phyloP scores from a whole-genome alignment of 92 coral and sea anemone species.

The Phenganax marumi region DNA sequence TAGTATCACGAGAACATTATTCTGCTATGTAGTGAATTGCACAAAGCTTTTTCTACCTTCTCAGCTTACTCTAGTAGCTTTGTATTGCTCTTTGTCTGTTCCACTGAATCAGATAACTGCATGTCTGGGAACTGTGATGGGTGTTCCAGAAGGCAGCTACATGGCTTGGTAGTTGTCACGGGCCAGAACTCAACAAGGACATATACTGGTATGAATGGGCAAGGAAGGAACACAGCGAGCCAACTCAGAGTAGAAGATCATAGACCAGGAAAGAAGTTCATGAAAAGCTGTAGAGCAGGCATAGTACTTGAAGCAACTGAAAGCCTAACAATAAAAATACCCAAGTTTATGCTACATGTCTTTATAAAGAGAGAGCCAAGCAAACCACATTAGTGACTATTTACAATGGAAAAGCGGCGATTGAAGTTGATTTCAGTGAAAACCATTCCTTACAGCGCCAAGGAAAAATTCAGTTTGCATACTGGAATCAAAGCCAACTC shows the following conservation, averaged over 20 bases:
- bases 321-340: conserved; percentile 47
- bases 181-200: conserved; percentile 19
- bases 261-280: conserved; percentile 12
- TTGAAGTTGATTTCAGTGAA: conserved; percentile 42
- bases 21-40: conserved; percentile 41
- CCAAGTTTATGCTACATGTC: conserved; percentile 47
- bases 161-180: conserved; percentile 28
- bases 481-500: conserved; percentile 53
- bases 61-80: conserved; percentile 16
- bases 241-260: conserved; percentile 26
- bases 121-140: conserved; percentile 37
- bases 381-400: conserved; percentile 5
- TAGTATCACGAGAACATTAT: conserved; percentile 46
- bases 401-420: conserved; percentile 22
- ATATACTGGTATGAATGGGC: conserved; percentile 45
- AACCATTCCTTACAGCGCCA: conserved; percentile 18
- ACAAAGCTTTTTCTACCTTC: conserved; percentile 25
- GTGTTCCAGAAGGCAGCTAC: conserved; percentile 33
- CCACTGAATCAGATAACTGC: conserved; percentile 27
- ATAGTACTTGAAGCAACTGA: conserved; percentile 56
- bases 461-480: conserved; percentile 43
- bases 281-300: conserved; percentile 35
- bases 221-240: conserved; percentile 38
- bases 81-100: conserved; percentile 8
- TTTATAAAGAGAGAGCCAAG: conserved; percentile 55